Percentiles rank a stretch among this genome's conserved stretches.
These are phyloP conservation scores for Hippasteria phrygiana DNA, from an alignment of 53 echinoderm and acorn worm genomes.

Conservation along the genomic window DNA sequence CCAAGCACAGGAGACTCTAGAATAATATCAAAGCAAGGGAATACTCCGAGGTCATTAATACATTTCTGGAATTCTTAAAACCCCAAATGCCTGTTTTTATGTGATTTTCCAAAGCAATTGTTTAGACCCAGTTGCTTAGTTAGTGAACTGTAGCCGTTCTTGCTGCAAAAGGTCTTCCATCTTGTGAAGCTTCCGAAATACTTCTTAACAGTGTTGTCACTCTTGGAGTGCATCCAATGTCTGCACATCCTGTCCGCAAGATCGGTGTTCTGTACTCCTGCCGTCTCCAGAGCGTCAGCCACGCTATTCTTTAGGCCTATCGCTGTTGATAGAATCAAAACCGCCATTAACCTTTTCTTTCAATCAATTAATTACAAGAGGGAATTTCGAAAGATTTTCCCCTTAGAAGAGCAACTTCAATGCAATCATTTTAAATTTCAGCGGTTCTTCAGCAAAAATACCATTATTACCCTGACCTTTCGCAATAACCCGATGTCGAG, in stretches of 20 bases:
- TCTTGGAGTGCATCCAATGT: constrained; percentile 32
- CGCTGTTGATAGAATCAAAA: constrained; percentile 20
- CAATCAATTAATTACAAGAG: not conserved
- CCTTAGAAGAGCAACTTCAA: constrained; percentile 49
- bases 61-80: too few species aligned
- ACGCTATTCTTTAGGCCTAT: constrained; percentile 13
- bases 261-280: not conserved
- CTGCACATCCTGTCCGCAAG: constrained; percentile 44
- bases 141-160: not conserved
- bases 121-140: too few species aligned
- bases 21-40: too few species aligned
- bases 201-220: constrained; percentile 42
- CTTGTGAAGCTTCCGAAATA: constrained; percentile 41
- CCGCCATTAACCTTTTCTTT: not conserved
- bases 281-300: constrained; percentile 1
- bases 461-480: constrained; percentile 31
- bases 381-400: not conserved
- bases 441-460: constrained; percentile 39
- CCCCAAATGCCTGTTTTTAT: too few species aligned
- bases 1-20: too few species aligned
- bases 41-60: too few species aligned
- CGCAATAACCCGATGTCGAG: not conserved
- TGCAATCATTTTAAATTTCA: constrained; percentile 49
- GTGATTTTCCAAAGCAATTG: too few species aligned
- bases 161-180: constrained; percentile 47